Evolutionary conservation across 2,113 vertebrate species (phyloP).

Genomic region (Neoarius graeffei): DNA sequence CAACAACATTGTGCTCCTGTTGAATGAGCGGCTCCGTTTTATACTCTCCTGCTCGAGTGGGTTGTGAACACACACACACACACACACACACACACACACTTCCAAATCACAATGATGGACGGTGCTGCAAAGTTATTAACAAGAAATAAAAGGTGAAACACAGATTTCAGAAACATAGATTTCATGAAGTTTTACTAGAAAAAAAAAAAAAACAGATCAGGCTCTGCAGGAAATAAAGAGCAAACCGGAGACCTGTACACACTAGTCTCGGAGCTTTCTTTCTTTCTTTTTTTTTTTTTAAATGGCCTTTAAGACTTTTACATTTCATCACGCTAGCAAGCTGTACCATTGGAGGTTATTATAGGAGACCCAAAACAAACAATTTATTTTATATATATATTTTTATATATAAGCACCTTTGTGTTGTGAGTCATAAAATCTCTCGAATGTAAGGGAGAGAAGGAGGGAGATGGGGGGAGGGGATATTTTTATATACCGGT

Average conservation of each 20-base stretch:
- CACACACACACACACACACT: no score
- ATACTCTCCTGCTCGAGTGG: neutral
- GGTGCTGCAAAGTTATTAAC: no score
- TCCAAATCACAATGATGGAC: neutral
- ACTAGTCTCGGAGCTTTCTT: conserved; percentile 49
- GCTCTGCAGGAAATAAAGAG: conserved; percentile 69
- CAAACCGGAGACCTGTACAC: conserved; percentile 53
- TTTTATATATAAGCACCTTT: conserved; percentile 63
- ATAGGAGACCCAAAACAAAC: conserved; percentile 25
- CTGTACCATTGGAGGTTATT: conserved; percentile 1
- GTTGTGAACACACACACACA: neutral
- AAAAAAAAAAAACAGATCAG: conserved; percentile 69
- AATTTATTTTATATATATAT: conserved; percentile 41
- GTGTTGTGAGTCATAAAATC: conserved; percentile 74
- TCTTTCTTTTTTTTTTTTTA: conserved; percentile 18
- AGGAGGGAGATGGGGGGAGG: conserved; percentile 56
- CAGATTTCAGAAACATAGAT: neutral
- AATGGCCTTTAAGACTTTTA: conserved; percentile 35
- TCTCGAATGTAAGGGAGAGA: conserved; percentile 61
- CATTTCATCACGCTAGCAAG: conserved; percentile 18
- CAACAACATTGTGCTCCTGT: no score
- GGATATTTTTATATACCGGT: no score
- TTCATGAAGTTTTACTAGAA: conserved; percentile 19
- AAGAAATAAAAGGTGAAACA: neutral
- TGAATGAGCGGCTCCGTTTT: neutral